Percentiles rank a stretch among this genome's conserved stretches.
Evolutionary conservation across 1,140 invertebrate species (phyloP).

Genomic region (Heliconius hewitsoni): DNA sequence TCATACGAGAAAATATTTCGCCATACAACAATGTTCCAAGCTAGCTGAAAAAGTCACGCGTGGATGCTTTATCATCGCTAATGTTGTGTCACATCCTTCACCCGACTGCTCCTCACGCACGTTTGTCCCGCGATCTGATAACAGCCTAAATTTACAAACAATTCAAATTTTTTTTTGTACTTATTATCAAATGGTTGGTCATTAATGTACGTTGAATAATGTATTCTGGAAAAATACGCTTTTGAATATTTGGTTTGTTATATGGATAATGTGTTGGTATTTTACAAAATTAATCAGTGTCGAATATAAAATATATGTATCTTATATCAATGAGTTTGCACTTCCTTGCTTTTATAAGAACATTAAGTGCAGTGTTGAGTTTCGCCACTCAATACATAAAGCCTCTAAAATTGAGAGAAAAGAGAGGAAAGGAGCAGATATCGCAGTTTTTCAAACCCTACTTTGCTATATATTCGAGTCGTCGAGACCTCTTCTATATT

Average conservation of each 20-base stretch:
- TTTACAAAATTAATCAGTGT: not conserved
- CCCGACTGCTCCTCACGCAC: conserved; percentile 5
- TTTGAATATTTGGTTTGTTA: not conserved
- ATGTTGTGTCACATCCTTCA: conserved; percentile 19
- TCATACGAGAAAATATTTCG: not conserved
- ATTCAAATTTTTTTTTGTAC: conserved; percentile 12
- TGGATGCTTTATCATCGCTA: conserved; percentile 18
- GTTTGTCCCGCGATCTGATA: conserved; percentile 8
- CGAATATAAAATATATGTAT: too few relatives aligned
- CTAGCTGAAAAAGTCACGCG: conserved; percentile 16
- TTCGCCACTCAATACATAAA: too few relatives aligned
- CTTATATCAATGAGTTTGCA: too few relatives aligned
- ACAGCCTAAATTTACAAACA: conserved; percentile 3
- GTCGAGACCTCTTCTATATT: too few relatives aligned
- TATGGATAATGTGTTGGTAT: not conserved
- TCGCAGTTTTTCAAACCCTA: too few relatives aligned
- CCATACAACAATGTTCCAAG: not conserved
- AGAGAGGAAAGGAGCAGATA: too few relatives aligned
- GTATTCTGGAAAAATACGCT: not conserved
- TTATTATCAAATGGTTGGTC: not conserved
- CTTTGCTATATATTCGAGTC: too few relatives aligned
- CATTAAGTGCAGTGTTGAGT: too few relatives aligned
- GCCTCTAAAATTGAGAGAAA: too few relatives aligned
- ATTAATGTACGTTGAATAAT: conserved; percentile 4
- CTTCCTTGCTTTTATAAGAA: too few relatives aligned